Base-by-base conservation (phyloP, 2,888 invertebrate genomes). In the Adela reaumurella region DNA sequence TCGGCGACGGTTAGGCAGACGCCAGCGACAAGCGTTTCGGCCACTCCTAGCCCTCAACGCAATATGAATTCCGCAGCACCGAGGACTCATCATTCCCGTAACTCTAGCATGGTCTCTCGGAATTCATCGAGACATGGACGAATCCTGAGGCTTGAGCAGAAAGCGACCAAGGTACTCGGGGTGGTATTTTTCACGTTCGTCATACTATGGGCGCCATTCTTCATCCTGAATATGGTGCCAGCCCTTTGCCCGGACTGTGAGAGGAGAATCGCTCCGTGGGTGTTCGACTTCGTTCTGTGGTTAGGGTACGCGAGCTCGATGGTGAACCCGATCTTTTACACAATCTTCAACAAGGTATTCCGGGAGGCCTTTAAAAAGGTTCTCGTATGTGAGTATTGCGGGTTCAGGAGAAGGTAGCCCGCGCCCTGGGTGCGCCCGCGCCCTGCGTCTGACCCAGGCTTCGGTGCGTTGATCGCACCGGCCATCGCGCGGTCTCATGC, bases 251-350 rank as follows among this genome's bases (percentile, higher is more conserved):
- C 85, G 8, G 84, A 88, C 55, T 94, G 94, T 62, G 91, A 91
- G 60, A 82, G 84, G 41, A 81, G 86, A 50, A 85, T 91, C 47
- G 83, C 90, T 48, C 84, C 82, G 54, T 89, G 91, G 82, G 88
- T 94, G 44, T 88, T 92, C 61, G 92, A 93, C 64, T 83, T 92
- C 52, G 94, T 92, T 50, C 86, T 94, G 45, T 96, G 96, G 96
- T 77, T 96, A 53, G 96, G 96, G 17, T 96, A 95, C 65, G 90
- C 94, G 49, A 94, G 94, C 63, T 94, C 94, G 14, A 94, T 94
- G 87, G 92, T 96, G 28, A 96, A 96, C 73, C 96, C 96, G 1
- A 91, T 96, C 61, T 95, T 96, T 74, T 96, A 96, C 67, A 96
- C 96, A 19, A 93, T 95, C 61, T 96, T 96, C 72, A 96, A 96